phyloP scores from a whole-genome alignment of 2,888 invertebrate genomes.

The Dexiosoma caninum region DNA sequence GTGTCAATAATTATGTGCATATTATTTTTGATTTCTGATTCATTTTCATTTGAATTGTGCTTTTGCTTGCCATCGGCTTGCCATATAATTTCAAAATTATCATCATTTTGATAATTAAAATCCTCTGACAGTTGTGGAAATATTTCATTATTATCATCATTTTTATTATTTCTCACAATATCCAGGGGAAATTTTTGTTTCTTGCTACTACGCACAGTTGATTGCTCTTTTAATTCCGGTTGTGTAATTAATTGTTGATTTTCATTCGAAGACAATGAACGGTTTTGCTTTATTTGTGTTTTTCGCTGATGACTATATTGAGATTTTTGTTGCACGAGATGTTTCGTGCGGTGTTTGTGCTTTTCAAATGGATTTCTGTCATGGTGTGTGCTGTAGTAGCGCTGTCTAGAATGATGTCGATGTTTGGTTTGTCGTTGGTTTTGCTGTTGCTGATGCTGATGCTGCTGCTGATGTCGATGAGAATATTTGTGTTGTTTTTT shows the following conservation, averaged over 20 bases:
- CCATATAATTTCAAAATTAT: constrained; percentile 26
- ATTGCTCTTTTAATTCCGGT: not conserved
- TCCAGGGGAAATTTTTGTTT: not conserved
- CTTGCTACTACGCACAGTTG: not conserved
- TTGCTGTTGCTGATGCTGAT: constrained; percentile 8
- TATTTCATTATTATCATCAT: not conserved
- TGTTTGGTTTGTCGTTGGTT: constrained; percentile 39
- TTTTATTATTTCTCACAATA: not conserved
- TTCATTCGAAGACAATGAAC: not conserved
- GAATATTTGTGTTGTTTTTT: not conserved
- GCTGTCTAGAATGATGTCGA: constrained; percentile 21
- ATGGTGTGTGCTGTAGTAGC: not conserved
- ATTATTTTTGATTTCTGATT: not conserved
- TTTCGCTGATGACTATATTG: constrained; percentile 10
- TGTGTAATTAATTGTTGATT: constrained; percentile 22
- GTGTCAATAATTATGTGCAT: not conserved
- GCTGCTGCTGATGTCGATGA: not conserved
- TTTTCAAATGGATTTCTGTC: constrained; percentile 28
- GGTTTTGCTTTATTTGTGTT: constrained; percentile 10
- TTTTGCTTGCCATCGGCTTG: not conserved
- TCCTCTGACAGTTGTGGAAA: not conserved
- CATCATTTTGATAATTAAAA: constrained; percentile 59
- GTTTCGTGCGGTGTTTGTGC: constrained; percentile 31
- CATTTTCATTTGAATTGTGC: not conserved
- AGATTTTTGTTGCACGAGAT: constrained; percentile 12